Percentiles rank a stretch among this genome's conserved stretches.
Conservation (phyloP, 2,113 vertebrate genomes). For the Grammomys dolichurus region DNA sequence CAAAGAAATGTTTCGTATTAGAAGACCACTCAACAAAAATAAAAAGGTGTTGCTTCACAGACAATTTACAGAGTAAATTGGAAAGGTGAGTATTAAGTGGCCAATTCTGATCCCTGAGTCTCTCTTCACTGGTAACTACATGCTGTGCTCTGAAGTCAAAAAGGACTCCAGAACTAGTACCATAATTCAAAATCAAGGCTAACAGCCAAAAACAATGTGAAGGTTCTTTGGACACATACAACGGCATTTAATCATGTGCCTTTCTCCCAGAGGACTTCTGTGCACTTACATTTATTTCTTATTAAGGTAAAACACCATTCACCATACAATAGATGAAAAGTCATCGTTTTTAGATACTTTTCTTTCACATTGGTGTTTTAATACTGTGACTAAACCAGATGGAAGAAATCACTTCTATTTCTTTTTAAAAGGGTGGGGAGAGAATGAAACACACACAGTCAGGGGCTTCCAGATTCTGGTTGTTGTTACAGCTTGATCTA, state of each 20-base stretch:
- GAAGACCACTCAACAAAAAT: not conserved
- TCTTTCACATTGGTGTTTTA: constrained; percentile 80
- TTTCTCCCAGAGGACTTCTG: constrained; percentile 71
- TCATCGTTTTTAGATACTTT: constrained; percentile 82
- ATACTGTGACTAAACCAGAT: constrained; percentile 83
- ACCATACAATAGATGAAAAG: constrained; percentile 83
- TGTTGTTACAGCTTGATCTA: constrained; percentile 85
- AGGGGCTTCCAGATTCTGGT: constrained; percentile 79
- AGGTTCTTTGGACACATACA: constrained; percentile 60
- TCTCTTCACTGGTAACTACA: not conserved
- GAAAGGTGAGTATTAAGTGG: not conserved
- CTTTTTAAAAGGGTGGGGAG: not conserved
- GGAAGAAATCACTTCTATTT: constrained; percentile 64
- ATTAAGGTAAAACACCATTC: constrained; percentile 82
- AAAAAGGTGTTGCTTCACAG: not conserved
- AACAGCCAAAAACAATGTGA: constrained; percentile 66
- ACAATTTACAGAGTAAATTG: not conserved
- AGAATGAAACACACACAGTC: constrained; percentile 33
- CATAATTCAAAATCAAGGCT: constrained; percentile 64
- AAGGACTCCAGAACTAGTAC: constrained; percentile 21
- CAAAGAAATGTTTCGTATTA: constrained; percentile 1
- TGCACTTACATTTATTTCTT: constrained; percentile 77
- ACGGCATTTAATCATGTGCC: constrained; percentile 44
- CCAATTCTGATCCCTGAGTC: not conserved
- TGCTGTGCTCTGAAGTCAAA: not conserved